phyloP scores from a whole-genome alignment of 2,797 vertebrate species.

The Remorina albescens region DNA sequence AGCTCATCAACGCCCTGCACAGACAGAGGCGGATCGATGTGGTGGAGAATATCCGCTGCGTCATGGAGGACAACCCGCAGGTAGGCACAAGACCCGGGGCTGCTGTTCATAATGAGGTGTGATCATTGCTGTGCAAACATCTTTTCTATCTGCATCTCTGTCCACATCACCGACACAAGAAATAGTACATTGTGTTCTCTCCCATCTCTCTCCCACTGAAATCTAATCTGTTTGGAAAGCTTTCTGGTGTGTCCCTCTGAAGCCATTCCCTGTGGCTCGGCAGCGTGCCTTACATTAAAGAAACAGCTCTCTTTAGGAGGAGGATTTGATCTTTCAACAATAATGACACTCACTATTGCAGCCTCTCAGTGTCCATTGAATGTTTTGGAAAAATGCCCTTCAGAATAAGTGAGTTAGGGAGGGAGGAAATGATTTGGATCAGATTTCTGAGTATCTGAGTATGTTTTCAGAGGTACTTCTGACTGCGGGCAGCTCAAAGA shows the following conservation, averaged over 20 bases:
- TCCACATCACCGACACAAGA: conserved; percentile 10
- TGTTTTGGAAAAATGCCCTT: conserved; percentile 1
- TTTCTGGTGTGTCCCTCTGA: conserved; percentile 27
- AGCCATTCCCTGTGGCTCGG: conserved; percentile 16
- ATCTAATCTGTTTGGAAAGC: conserved; percentile 39
- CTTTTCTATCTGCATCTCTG: conserved; percentile 22
- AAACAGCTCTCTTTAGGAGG: conserved; percentile 20
- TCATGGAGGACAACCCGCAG: conserved; percentile 97
- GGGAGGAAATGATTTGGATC: not conserved
- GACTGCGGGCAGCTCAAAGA: not conserved
- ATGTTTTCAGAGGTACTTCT: not conserved
- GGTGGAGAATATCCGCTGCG: conserved; percentile 94
- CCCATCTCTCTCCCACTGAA: conserved; percentile 17
- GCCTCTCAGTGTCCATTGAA: not conserved
- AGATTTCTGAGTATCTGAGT: conserved; percentile 1
- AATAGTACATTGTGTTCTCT: conserved; percentile 40
- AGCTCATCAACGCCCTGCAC: conserved; percentile 95
- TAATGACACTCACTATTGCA: conserved; percentile 21
- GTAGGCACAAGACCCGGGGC: no score
- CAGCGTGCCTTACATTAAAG: conserved; percentile 48
- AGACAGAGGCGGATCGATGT: conserved; percentile 94
- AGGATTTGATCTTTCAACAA: conserved; percentile 25
- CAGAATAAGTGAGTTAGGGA: conserved; percentile 2
- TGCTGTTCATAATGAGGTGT: not conserved
- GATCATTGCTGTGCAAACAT: no score